Percentiles rank a stretch among this genome's conserved stretches.
Evolutionary conservation across 2,797 vertebrate genomes (phyloP).

Genomic region (Microhierax caerulescens): DNA sequence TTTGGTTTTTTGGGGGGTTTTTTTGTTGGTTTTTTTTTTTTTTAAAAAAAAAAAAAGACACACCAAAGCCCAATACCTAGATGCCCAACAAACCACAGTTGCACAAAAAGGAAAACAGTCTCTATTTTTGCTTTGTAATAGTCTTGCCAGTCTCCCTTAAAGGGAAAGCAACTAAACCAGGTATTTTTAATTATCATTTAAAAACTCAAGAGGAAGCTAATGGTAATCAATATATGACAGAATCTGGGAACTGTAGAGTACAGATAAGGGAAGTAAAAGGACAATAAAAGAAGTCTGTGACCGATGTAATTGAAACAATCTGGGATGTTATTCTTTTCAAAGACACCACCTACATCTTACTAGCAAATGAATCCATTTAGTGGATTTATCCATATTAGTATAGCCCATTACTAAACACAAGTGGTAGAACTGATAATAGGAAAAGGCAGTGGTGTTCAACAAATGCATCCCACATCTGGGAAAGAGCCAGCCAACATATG

Average conservation of each 20-base stretch:
- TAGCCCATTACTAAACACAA: background rate
- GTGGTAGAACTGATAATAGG: background rate
- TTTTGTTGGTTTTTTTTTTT: background rate
- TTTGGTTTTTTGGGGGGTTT: too few relatives aligned
- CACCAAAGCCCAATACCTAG: too few relatives aligned
- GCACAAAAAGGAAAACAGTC: too few relatives aligned
- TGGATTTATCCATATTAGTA: background rate
- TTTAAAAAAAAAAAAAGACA: too few relatives aligned
- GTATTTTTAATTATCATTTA: background rate
- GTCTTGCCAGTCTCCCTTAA: background rate
- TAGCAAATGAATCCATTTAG: background rate
- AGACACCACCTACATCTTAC: background rate
- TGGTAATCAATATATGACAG: background rate
- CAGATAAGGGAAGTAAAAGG: background rate
- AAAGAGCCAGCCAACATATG: background rate
- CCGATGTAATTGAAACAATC: background rate
- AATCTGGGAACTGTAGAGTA: background rate
- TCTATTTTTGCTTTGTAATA: background rate
- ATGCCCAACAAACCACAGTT: background rate
- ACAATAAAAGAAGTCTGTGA: background rate
- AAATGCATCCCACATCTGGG: background rate
- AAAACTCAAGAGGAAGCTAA: background rate
- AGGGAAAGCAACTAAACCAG: background rate
- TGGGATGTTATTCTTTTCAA: background rate
- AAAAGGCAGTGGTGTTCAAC: background rate